Evolutionary conservation across 2,888 invertebrate genomes (phyloP).

Genomic region (Helobdella robusta): DNA sequence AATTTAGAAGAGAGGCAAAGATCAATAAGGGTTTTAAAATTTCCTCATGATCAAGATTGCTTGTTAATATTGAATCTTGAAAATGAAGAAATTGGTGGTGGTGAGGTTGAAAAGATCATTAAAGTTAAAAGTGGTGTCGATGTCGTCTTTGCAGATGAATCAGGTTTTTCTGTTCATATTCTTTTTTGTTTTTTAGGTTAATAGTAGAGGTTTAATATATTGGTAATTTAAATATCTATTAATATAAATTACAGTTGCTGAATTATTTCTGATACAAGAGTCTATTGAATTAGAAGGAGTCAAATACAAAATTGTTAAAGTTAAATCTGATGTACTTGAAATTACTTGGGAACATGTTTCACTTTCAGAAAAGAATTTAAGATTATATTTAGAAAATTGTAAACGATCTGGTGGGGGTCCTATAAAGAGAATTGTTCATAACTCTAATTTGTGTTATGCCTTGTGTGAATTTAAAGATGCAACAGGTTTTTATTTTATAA

Average conservation of each 20-base stretch:
- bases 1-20: no score
- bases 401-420: no score
- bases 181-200: no score
- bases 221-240: background rate
- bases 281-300: background rate
- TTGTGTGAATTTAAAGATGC: no score
- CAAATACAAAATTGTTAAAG: slow-evolving; percentile 5
- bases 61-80: background rate
- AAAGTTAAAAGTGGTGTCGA: background rate
- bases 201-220: no score
- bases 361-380: no score
- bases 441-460: no score
- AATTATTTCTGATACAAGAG: background rate
- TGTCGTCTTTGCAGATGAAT: background rate
- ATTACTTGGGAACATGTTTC: no score
- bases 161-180: background rate
- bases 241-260: background rate
- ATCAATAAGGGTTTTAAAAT: background rate
- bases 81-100: background rate
- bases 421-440: no score
- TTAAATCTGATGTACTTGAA: no score
- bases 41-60: background rate
- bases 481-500: no score
- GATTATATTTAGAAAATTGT: no score
- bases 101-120: background rate